These are phyloP conservation scores for Coelinius sp. DNA, from an alignment of 2,888 invertebrate species.

Conservation along the genomic window DNA sequence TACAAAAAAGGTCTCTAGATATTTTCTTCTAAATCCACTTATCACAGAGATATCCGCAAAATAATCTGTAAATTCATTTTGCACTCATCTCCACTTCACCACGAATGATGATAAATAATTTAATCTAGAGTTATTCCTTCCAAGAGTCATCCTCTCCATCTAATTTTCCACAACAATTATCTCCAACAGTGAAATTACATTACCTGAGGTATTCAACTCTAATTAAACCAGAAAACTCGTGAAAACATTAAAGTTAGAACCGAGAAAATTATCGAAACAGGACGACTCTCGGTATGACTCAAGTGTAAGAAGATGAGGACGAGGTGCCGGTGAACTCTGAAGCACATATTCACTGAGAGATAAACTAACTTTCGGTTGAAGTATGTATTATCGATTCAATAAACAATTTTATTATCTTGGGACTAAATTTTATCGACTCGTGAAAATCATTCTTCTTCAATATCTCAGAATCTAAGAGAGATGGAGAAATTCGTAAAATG, in stretches of 20 bases:
- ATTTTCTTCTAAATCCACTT: background rate
- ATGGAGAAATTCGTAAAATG: no score
- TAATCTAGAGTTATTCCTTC: background rate
- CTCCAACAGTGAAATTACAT: background rate
- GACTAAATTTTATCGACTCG: no score
- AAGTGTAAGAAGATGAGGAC: background rate
- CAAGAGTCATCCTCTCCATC: background rate
- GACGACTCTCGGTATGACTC: background rate
- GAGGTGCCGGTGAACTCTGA: background rate
- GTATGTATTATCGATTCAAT: background rate
- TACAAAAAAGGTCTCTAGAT: background rate
- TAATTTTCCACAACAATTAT: background rate
- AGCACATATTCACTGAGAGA: background rate
- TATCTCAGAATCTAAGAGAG: no score
- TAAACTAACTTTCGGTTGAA: background rate
- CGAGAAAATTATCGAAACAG: conserved; percentile 2
- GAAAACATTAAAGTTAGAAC: background rate
- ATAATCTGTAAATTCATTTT: background rate
- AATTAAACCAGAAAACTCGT: background rate
- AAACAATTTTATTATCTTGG: background rate
- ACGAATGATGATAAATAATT: background rate
- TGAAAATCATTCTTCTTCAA: no score
- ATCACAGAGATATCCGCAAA: background rate
- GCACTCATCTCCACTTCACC: background rate
- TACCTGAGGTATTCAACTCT: background rate